phyloP scores from a whole-genome alignment of 2,797 vertebrate genomes.

The Mastacembelus armatus region DNA sequence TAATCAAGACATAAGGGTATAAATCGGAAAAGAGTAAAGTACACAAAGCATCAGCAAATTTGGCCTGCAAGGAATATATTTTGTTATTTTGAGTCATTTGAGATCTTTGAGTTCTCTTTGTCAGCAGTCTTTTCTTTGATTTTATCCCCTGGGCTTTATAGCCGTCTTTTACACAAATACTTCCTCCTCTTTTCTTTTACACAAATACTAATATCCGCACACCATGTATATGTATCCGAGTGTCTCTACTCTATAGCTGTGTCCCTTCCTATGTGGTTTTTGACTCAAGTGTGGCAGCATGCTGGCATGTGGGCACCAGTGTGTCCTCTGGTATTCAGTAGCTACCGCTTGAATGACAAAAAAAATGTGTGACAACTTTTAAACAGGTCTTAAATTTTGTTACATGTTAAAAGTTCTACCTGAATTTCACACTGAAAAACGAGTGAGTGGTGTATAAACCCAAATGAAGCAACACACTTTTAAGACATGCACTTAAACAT shows the following conservation, averaged over 20 bases:
- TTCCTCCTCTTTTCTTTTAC: conserved; percentile 10
- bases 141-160: conserved; percentile 44
- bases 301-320: conserved; percentile 29
- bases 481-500: no score
- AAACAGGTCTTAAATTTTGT: no score
- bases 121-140: conserved; percentile 66
- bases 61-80: conserved; percentile 65
- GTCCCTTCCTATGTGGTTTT: conserved; percentile 37
- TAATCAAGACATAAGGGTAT: conserved; percentile 55
- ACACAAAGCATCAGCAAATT: conserved; percentile 67
- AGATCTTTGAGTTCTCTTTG: conserved; percentile 51
- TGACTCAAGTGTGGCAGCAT: conserved; percentile 42
- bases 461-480: no score
- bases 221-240: conserved; percentile 3
- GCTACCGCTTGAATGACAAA: no score
- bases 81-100: conserved; percentile 56
- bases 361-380: no score
- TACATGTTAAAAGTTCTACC: no score
- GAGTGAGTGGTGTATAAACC: no score
- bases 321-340: conserved; percentile 19
- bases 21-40: conserved; percentile 35
- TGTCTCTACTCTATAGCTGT: conserved; percentile 46
- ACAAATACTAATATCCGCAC: conserved; percentile 24
- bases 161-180: conserved; percentile 36
- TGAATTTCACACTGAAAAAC: no score